These are phyloP conservation scores for Catocala sponsa DNA, from an alignment of 2,888 invertebrate genomes.

Conservation along the genomic window DNA sequence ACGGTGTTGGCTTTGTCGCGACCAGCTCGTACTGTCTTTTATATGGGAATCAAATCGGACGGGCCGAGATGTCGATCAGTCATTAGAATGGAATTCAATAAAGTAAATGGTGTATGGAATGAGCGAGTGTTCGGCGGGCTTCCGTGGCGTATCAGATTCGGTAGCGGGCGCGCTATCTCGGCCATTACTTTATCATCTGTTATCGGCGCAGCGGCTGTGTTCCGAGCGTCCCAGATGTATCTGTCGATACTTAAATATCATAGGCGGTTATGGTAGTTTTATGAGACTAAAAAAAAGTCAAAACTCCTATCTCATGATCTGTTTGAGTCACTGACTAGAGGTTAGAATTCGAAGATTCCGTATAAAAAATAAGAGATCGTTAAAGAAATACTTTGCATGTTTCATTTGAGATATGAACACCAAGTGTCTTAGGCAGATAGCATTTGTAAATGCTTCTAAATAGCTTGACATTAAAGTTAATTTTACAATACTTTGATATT, in stretches of 20 bases:
- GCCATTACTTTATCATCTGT: conserved; percentile 83
- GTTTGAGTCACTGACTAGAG: conserved; percentile 72
- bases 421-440: conserved; percentile 31
- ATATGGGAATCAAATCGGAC: conserved; percentile 34
- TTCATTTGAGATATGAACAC: conserved; percentile 64
- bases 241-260: conserved; percentile 79
- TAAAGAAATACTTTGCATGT: conserved; percentile 73
- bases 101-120: conserved; percentile 67
- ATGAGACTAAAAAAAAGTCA: conserved; percentile 69
- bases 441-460: conserved; percentile 25
- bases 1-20: conserved; percentile 41
- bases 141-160: conserved; percentile 80
- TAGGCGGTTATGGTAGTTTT: conserved; percentile 77
- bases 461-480: conserved; percentile 29
- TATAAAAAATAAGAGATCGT: conserved; percentile 68
- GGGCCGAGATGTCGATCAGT: conserved; percentile 63
- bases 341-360: conserved; percentile 73
- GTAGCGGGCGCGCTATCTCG: conserved; percentile 73
- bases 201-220: conserved; percentile 68
- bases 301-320: conserved; percentile 73
- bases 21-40: conserved; percentile 31
- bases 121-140: conserved; percentile 70
- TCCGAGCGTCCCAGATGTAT: conserved; percentile 70
- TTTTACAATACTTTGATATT: conserved; percentile 22
- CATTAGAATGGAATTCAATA: conserved; percentile 80